Conservation (phyloP, 2,113 vertebrate genomes). For the Grallaria varia region DNA sequence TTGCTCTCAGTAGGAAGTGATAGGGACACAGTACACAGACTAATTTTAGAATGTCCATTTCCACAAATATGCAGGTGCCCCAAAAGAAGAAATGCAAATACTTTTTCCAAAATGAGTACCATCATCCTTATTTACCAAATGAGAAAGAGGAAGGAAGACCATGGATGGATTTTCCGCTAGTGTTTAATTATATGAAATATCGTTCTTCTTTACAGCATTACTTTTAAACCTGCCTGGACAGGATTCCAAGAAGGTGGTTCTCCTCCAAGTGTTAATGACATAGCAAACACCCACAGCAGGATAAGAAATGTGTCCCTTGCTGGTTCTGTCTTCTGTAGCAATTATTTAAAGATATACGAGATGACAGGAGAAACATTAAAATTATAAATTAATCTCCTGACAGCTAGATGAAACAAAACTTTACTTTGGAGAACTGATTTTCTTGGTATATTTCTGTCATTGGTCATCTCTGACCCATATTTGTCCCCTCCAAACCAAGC, state of each 20-base stretch:
- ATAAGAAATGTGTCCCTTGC: not conserved
- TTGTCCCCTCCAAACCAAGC: not conserved
- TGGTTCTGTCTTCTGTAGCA: not conserved
- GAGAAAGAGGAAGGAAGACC: not conserved
- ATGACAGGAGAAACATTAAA: not conserved
- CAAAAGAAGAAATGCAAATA: not conserved
- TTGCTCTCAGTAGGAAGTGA: not conserved
- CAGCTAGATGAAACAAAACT: not conserved
- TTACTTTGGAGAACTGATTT: not conserved
- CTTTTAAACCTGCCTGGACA: constrained; percentile 45
- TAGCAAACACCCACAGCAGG: constrained; percentile 36
- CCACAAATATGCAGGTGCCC: not conserved
- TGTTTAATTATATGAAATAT: not conserved
- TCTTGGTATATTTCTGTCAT: not conserved
- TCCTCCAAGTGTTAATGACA: constrained; percentile 51
- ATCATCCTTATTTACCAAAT: not conserved
- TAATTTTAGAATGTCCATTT: not conserved
- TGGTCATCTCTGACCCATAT: not conserved
- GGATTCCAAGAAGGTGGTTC: constrained; percentile 17
- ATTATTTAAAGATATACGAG: not conserved
- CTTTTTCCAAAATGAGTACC: not conserved
- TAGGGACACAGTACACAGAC: not conserved
- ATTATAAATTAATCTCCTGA: not conserved
- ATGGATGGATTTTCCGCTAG: not conserved
- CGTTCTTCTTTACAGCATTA: not conserved